phyloP scores from a whole-genome alignment of 1,140 invertebrate genomes.

The Hylyphantes graminicola region DNA sequence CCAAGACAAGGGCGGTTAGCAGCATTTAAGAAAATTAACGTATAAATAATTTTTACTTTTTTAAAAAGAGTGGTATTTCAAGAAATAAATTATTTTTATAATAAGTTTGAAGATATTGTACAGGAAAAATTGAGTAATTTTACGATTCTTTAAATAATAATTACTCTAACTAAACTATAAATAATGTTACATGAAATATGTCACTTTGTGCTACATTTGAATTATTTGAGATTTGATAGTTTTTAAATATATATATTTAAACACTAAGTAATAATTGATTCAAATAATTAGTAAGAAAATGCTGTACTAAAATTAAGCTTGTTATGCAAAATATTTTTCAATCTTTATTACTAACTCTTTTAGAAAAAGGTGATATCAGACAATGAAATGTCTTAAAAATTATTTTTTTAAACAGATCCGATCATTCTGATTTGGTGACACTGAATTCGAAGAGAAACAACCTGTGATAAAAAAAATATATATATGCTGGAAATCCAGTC shows the following conservation, averaged over 20 bases:
- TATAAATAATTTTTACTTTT: neutral
- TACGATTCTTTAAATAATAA: neutral
- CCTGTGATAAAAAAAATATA: no score
- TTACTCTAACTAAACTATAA: neutral
- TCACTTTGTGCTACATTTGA: neutral
- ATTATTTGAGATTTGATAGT: neutral
- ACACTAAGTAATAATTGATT: neutral
- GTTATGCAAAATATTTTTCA: neutral
- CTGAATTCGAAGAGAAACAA: no score
- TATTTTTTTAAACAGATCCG: neutral
- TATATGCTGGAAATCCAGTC: no score
- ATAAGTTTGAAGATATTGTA: neutral
- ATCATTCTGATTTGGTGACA: no score
- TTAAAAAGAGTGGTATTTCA: neutral
- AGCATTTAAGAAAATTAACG: neutral
- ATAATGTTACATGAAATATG: neutral
- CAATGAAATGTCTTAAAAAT: neutral
- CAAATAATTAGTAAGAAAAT: neutral
- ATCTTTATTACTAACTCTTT: neutral
- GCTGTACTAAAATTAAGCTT: neutral
- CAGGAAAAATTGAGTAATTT: neutral
- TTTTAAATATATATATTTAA: neutral
- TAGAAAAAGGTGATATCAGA: no score
- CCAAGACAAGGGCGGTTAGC: conserved; percentile 15
- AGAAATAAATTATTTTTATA: neutral